Evolutionary conservation across 2,888 invertebrate species (phyloP), one percentile per base, ranked within the genome.

Genomic region (Augochlorella aurata): DNA sequence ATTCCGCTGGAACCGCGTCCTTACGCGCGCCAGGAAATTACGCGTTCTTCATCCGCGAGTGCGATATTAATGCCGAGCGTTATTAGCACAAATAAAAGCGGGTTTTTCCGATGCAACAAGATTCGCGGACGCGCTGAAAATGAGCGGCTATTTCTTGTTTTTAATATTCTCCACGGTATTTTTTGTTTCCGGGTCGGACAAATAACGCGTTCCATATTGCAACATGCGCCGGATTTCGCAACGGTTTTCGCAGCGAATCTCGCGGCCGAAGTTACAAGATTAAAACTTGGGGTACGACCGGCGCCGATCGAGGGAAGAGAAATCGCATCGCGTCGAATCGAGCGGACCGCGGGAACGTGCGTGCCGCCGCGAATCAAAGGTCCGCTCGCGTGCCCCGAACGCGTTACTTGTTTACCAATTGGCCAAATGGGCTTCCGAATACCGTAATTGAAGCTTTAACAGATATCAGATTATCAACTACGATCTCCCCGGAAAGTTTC

Each of bases 381-480:
- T 52, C 38, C 47, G 74, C 18, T 81, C 74, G 81, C 79, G 79
- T 81, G 74, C 8, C 12, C 3, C 12, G n/a, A 3, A 18, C 24
- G 49, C 70, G 74, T 81, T 79, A 81, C 79, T 79, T 74, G 81
- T 81, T 79, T 71, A 58, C 81, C 66, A 66, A 71, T 71, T 14
- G 52, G 71, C 5, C 38, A 61, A 80, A 82, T 45, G 50, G 71
- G 50, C 54, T 75, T 38, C 63, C 70, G 81, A 83, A 81, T 77
- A 81, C 81, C 77, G 61, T 83, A 83, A 83, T 83, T 44, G 81
- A 77, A 77, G 77, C 82, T 74, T 77, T 83, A 83, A 83, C 81
- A 77, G 81, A 77, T 81, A 83, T 70, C 82, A 70, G 81, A 83
- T 83, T 81, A 83, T 81, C 82, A 61, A 38, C 52, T 49, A 54